Evolutionary conservation across 2,888 invertebrate genomes (phyloP), one percentile per base, ranked within the genome.

Genomic region (Cheilosia variabilis): DNA sequence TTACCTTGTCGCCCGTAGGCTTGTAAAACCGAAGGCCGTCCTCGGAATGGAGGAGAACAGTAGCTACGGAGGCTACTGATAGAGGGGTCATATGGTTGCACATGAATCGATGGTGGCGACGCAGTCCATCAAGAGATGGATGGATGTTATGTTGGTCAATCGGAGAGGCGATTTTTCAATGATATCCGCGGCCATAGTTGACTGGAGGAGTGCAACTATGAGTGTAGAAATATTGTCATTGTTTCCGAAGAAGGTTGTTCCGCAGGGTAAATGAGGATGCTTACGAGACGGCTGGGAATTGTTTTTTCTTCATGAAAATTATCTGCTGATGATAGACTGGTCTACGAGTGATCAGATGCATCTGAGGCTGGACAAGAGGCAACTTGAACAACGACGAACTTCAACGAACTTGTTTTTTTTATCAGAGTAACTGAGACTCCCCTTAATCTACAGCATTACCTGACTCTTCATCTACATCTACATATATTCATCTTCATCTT

Each of bases 101-200:
- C 13, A 47, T 43, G 19, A 52, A 15, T 63, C 27, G 17, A 9
- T 43, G 69, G 71, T 81, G 81, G 53, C 68, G 73, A 81, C 65
- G 63, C n/a, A 53, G 47, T 76, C 53, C 60, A 77, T 82, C 81
- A 76, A 58, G 6, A 37, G 75, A 41, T 75, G 45, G 62, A 72
- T 50, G 31, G 9, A 34, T 9, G 47, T 34, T 47, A 24, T 34
- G 43, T 31, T 63, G n/a, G 24, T 22, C 43, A 57, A 62, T 63
- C 31, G 34, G 22, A 31, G 45, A 57, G 19, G 45, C 34, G 22
- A 58, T 76, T 71, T 76, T 47, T 65, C 58, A 77, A 24, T 22
- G 47, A 62, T 47, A 55, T 45, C 68, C 10, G 6, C 1, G 4
- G 13, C 4, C 37, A 27, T 27, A 13, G 10, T 10, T 10, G 41